These are phyloP conservation scores for Thumatha senex DNA, from an alignment of 2,888 invertebrate genomes.

Conservation along the genomic window DNA sequence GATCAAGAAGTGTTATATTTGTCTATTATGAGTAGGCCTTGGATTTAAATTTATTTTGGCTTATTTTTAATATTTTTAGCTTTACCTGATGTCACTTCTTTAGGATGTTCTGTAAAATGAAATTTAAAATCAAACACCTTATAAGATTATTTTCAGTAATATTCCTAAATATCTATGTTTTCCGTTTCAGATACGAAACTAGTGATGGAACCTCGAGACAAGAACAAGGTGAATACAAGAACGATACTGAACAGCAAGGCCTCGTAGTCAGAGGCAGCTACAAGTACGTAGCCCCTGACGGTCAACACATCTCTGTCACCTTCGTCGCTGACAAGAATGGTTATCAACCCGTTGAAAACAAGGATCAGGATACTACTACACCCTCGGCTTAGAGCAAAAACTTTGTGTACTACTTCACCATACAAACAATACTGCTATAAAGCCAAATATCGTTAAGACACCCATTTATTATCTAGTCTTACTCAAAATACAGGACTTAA, in stretches of 20 bases:
- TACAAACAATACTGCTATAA: slow-evolving; percentile 23
- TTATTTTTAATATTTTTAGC: no score
- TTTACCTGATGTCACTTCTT: no score
- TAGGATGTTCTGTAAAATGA: no score
- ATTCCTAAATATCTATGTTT: not conserved
- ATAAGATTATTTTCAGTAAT: no score
- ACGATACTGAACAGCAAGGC: slow-evolving; percentile 85
- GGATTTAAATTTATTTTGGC: no score
- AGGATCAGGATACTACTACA: slow-evolving; percentile 42
- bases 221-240: slow-evolving; percentile 86
- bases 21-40: no score
- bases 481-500: slow-evolving; percentile 15
- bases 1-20: no score
- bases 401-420: not conserved
- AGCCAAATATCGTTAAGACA: slow-evolving; percentile 45
- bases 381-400: slow-evolving; percentile 31
- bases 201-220: slow-evolving; percentile 86
- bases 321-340: slow-evolving; percentile 86
- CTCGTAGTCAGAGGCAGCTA: slow-evolving; percentile 85
- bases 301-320: slow-evolving; percentile 84
- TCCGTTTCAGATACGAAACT: slow-evolving; percentile 81
- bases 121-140: no score
- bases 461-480: slow-evolving; percentile 33
- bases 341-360: slow-evolving; percentile 74
- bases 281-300: slow-evolving; percentile 86